phyloP scores from a whole-genome alignment of 2,113 vertebrate genomes.

The Pelusios castaneus region DNA sequence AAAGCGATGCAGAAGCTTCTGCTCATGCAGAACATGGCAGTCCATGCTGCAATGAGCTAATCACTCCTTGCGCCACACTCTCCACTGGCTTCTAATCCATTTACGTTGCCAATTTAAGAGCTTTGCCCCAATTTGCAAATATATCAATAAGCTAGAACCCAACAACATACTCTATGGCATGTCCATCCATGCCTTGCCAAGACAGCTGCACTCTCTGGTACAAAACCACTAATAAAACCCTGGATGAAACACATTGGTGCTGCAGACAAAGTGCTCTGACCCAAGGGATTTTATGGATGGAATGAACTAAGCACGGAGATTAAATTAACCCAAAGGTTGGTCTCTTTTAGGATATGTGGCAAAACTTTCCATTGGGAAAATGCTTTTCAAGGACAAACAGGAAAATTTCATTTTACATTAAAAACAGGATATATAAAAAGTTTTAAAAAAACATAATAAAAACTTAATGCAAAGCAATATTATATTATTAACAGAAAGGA shows the following conservation, averaged over 20 bases:
- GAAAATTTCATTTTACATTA: neutral
- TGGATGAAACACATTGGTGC: neutral
- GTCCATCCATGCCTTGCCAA: rapidly evolving
- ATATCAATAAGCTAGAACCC: neutral
- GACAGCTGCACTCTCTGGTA: neutral
- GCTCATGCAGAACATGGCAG: neutral
- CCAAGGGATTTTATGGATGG: neutral
- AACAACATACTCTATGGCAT: neutral
- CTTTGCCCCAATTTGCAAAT: neutral
- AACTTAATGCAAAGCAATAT: neutral
- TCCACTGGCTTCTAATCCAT: neutral
- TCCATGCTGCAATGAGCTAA: neutral
- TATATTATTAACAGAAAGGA: neutral
- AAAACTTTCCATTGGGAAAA: neutral
- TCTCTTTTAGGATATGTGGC: neutral
- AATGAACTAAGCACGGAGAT: neutral
- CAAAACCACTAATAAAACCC: neutral
- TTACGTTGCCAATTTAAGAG: neutral
- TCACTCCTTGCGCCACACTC: neutral
- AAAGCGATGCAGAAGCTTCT: neutral
- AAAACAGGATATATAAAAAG: neutral
- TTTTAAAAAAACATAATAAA: neutral
- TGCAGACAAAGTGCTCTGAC: neutral
- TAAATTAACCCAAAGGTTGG: neutral
- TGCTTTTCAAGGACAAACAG: neutral